phyloP scores from a whole-genome alignment of 2,113 vertebrate genomes.

The Ovibos moschatus region DNA sequence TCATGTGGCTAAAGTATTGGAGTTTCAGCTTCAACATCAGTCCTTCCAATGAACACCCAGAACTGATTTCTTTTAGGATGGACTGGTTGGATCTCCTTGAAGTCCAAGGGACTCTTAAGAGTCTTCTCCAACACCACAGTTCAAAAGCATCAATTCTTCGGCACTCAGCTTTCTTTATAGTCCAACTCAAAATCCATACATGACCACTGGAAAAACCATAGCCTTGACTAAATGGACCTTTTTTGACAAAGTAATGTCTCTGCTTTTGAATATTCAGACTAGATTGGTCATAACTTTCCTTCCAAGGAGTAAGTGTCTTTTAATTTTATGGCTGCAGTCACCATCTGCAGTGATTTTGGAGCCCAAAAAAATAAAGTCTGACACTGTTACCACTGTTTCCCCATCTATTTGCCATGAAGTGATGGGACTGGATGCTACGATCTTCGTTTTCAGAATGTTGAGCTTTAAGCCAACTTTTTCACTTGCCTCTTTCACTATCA shows the following conservation, averaged over 20 bases:
- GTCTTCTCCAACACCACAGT: background rate
- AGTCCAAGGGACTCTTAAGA: background rate
- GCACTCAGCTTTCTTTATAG: background rate
- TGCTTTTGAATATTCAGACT: background rate
- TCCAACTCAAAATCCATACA: background rate
- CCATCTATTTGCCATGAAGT: too few relatives aligned
- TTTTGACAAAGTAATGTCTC: background rate
- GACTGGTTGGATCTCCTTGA: background rate
- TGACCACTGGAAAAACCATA: background rate
- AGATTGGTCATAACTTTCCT: background rate
- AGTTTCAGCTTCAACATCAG: background rate
- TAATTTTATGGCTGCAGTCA: background rate
- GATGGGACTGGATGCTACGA: too few relatives aligned
- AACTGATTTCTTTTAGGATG: background rate
- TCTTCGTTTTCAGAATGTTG: too few relatives aligned
- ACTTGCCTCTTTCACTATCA: too few relatives aligned
- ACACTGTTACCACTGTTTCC: too few relatives aligned
- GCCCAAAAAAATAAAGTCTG: fast-evolving
- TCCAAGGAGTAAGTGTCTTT: background rate
- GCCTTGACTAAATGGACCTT: background rate
- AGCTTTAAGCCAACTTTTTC: too few relatives aligned
- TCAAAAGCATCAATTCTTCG: background rate
- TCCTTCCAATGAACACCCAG: background rate
- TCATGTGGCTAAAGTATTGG: background rate
- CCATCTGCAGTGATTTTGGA: background rate